Evolutionary conservation across 2,113 vertebrate genomes (phyloP).

Genomic region (Smithornis capensis): DNA sequence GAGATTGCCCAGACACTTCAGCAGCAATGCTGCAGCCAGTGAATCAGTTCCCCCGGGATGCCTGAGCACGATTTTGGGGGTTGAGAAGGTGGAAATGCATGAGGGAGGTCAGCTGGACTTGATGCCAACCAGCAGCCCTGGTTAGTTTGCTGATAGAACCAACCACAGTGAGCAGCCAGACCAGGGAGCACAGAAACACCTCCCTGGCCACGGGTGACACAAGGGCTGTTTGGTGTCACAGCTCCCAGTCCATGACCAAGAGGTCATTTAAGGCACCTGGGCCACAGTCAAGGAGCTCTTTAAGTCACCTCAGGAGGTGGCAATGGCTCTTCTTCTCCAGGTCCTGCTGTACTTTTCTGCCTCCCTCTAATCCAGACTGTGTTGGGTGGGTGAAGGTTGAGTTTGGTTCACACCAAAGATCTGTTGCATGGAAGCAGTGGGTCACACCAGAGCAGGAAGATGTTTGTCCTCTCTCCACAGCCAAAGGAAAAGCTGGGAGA

Average conservation of each 20-base stretch:
- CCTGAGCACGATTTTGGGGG: neutral
- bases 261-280: neutral
- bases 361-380: neutral
- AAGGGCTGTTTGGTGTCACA: neutral
- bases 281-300: neutral
- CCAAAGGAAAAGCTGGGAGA: neutral
- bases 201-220: fast-evolving
- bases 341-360: neutral
- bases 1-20: neutral
- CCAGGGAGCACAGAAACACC: neutral
- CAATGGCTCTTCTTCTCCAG: neutral
- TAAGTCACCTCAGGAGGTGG: neutral
- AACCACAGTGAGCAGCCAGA: neutral
- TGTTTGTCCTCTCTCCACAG: neutral
- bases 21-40: neutral
- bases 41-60: neutral
- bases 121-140: neutral
- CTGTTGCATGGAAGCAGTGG: neutral
- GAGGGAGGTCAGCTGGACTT: neutral
- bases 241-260: neutral
- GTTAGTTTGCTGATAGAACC: neutral
- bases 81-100: neutral
- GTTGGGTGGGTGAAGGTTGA: neutral
- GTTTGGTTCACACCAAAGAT: neutral
- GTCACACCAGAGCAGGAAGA: neutral